These are phyloP conservation scores for Maconellicoccus hirsutus DNA, from an alignment of 1,140 invertebrate genomes.

Conservation along the genomic window DNA sequence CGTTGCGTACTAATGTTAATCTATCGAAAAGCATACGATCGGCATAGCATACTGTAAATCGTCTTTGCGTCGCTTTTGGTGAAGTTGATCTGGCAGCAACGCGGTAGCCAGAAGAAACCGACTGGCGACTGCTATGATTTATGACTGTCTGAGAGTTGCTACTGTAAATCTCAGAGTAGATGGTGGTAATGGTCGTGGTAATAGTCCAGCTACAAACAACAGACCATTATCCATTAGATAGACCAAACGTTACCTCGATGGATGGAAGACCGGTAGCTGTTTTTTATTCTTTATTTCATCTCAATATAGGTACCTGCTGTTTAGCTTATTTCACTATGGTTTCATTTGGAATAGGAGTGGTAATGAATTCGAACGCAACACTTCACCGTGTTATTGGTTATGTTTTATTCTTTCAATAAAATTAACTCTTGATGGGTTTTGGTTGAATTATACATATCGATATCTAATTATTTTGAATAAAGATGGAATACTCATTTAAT, in stretches of 20 bases:
- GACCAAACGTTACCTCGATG: not conserved
- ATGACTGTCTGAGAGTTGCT: constrained; percentile 19
- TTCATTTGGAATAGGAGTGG: not conserved
- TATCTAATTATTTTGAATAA: too few species aligned
- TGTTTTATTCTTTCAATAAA: too few species aligned
- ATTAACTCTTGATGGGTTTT: too few species aligned
- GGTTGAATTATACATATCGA: too few species aligned
- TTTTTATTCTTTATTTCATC: constrained; percentile 10
- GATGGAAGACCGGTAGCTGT: constrained; percentile 16
- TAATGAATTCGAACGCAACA: too few species aligned
- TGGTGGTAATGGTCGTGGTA: constrained; percentile 6
- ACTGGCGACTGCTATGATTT: constrained; percentile 20
- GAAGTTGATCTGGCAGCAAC: constrained; percentile 7
- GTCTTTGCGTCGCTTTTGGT: not conserved
- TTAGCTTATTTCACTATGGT: not conserved
- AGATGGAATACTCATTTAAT: too few species aligned
- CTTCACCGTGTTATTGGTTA: too few species aligned
- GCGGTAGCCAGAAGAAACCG: constrained; percentile 6
- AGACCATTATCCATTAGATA: constrained; percentile 14
- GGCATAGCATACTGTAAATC: too few species aligned
- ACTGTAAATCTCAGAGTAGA: constrained; percentile 1
- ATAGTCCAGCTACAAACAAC: constrained; percentile 19
- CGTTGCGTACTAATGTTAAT: too few species aligned
- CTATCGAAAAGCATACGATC: too few species aligned
- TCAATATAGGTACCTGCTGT: not conserved